These are phyloP conservation scores for Philopedon plagiatum DNA, from an alignment of 2,888 invertebrate species.

Conservation along the genomic window DNA sequence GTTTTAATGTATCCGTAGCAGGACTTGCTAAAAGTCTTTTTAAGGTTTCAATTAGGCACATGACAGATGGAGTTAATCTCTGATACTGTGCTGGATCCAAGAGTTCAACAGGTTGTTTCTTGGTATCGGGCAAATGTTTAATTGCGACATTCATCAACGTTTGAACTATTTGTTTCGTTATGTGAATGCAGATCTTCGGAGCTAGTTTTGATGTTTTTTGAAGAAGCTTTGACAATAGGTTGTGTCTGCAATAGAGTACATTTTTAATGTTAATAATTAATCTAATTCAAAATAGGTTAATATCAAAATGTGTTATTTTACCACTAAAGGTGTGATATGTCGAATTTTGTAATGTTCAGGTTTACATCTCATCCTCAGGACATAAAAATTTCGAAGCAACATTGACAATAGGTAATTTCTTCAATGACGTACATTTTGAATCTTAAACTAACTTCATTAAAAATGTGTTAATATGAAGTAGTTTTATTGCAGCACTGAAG, in stretches of 20 bases:
- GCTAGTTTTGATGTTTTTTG: conserved; percentile 35
- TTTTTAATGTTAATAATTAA: no score
- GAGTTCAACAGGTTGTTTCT: conserved; percentile 21
- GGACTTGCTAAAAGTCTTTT: conserved; percentile 41
- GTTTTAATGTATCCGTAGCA: conserved; percentile 31
- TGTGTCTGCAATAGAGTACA: conserved; percentile 30
- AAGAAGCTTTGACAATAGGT: conserved; percentile 35
- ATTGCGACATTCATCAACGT: conserved; percentile 19
- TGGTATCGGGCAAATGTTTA: conserved; percentile 28
- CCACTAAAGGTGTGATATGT: no score
- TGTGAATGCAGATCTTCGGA: conserved; percentile 42
- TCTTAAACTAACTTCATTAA: no score
- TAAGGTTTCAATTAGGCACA: conserved; percentile 39
- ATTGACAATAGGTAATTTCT: no score
- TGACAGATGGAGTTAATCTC: conserved; percentile 4
- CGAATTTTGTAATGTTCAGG: no score
- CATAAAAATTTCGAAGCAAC: no score
- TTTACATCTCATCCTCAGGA: no score
- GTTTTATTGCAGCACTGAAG: no score
- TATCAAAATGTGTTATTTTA: no score
- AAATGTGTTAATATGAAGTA: no score
- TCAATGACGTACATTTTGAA: no score
- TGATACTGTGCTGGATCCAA: conserved; percentile 11
- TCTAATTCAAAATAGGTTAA: no score
- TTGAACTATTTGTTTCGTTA: conserved; percentile 43